phyloP scores from a whole-genome alignment of 2,888 invertebrate species.

The Prosapia bicincta region DNA sequence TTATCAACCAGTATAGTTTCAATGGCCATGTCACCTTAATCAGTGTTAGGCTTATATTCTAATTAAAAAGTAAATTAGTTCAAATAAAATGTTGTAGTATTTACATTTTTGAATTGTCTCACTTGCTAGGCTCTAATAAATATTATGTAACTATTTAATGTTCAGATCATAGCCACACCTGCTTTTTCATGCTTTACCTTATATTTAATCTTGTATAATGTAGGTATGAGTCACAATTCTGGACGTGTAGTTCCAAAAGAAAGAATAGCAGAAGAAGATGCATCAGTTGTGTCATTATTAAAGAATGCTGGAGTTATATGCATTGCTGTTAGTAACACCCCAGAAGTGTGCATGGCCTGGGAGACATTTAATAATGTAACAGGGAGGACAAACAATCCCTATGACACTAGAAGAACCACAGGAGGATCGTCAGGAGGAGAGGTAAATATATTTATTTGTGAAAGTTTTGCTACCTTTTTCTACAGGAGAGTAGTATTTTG shows the following conservation, averaged over 20 bases:
- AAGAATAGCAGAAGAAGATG: conserved; percentile 53
- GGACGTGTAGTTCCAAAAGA: conserved; percentile 31
- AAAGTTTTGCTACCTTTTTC: neutral
- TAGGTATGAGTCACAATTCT: conserved; percentile 37
- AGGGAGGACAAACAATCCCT: conserved; percentile 80
- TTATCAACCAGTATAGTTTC: no score
- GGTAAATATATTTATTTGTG: conserved; percentile 52
- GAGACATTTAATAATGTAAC: conserved; percentile 77
- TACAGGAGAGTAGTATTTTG: no score
- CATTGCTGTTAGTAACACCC: conserved; percentile 77
- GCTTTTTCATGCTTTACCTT: no score
- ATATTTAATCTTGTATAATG: no score
- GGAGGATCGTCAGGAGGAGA: conserved; percentile 92
- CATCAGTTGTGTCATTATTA: conserved; percentile 60
- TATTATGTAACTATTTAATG: no score
- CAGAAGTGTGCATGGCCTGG: conserved; percentile 85
- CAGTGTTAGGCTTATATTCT: no score
- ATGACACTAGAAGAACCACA: conserved; percentile 65
- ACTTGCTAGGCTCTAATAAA: no score
- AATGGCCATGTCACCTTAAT: no score
- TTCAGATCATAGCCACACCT: no score
- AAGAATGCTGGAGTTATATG: conserved; percentile 74
- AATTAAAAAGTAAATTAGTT: no score
- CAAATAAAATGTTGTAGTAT: no score
- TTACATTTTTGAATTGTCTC: no score